phyloP scores from a whole-genome alignment of 2,797 vertebrate genomes.

The Macrochelys suwanniensis region DNA sequence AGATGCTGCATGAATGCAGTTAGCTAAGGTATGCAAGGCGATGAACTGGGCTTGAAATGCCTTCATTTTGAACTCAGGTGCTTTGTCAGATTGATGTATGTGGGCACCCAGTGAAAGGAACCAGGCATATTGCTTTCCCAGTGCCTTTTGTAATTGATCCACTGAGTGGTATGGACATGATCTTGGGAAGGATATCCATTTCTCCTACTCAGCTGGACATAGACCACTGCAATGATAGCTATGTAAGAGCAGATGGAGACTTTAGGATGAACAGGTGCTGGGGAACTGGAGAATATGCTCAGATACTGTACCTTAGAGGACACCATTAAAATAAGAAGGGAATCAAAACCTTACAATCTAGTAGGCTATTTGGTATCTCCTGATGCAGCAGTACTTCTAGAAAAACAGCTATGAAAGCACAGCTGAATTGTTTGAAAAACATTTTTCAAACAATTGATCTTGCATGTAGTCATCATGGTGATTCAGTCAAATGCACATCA shows the following conservation, averaged over 20 bases:
- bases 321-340: not conserved
- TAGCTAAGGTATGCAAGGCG: not conserved
- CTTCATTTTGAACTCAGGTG: not conserved
- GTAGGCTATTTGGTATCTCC: not conserved
- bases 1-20: not conserved
- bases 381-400: not conserved
- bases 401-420: not conserved
- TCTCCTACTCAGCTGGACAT: not conserved
- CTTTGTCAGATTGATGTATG: not conserved
- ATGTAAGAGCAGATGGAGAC: not conserved
- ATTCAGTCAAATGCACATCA: not conserved
- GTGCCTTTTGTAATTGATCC: not conserved
- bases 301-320: not conserved
- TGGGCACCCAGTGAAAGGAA: too few species aligned
- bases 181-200: not conserved
- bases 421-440: not conserved
- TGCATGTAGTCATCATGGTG: not conserved
- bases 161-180: not conserved
- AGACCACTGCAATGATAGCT: not conserved
- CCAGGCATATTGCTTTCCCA: not conserved
- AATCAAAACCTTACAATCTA: not conserved
- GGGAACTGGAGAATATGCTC: not conserved
- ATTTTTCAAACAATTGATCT: slow-evolving; percentile 1
- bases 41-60: not conserved
- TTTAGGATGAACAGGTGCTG: not conserved